Base-by-base conservation (phyloP, 2,888 invertebrate genomes). In the Oscheius sp. region DNA sequence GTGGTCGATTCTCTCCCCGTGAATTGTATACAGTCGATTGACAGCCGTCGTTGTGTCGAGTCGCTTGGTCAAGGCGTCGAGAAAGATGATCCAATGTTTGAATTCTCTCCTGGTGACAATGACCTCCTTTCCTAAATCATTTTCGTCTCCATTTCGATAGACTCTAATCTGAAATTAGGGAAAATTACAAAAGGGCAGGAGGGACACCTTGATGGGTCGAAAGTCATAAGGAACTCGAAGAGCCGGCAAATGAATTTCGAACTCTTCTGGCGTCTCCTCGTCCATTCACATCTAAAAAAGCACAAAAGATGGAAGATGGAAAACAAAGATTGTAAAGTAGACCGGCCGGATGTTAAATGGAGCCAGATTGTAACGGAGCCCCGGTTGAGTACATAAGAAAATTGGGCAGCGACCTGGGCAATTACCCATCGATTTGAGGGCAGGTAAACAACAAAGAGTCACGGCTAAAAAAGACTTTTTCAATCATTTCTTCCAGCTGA, bases 41-140 rank as follows among this genome's bases (percentile, higher is more conserved):
- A 81, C 72, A 0, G 81, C 81, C 3, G 77, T 79, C 0, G 75
- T 70, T 0, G 81, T 79, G 0, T 69, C 66, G 16, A 85, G 35
- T 16, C 75, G 58, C 3, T 66, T 75, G 2, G 84, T 85, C 21
- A 85, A 69, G 0, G 75, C 77, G 53, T 85, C 85, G 9, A 85
- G 75, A 45, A 85, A 84, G 13, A 79, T 76, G 29, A 85, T 79
- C 85, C 85, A 85, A 53, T 85, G 83, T 66, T 80, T 80, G 75
- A 82, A 83, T 49, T 84, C 77, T 27, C 79, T 72, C 55, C 85
- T 69, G 7, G 85, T 85, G 21, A 85, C 84, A 41, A 74, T 75
- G n/a, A 85, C 69, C 12, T 79, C 73, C 16, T 77, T 75, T 3
- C 85, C 84, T 29, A 73, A 63, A 52, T 84, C 83, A 66, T 77